These are phyloP conservation scores for Zoroaster sp. DNA, from an alignment of 53 echinoderm and acorn worm genomes.

Conservation along the genomic window DNA sequence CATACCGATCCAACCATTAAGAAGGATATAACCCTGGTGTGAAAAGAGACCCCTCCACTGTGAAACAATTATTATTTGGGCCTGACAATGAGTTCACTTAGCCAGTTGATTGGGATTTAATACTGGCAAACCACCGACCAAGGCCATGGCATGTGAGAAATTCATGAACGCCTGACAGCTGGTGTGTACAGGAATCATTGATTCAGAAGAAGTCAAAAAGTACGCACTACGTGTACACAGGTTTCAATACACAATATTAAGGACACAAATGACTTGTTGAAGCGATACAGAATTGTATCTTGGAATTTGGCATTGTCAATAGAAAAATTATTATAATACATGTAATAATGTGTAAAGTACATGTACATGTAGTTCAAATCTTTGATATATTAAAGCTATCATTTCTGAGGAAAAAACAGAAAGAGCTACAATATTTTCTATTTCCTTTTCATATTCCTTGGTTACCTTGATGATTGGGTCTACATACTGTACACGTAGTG, in stretches of 20 bases:
- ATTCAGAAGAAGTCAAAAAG: conserved; percentile 20
- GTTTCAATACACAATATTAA: not conserved
- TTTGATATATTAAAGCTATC: too few species aligned
- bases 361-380: too few species aligned
- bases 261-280: not conserved
- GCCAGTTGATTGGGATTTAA: conserved; percentile 41
- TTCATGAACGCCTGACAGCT: conserved; percentile 10
- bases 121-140: conserved; percentile 15
- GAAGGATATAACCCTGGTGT: conserved; percentile 10
- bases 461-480: too few species aligned
- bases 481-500: too few species aligned
- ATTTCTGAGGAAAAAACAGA: too few species aligned
- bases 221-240: not conserved
- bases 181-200: conserved; percentile 6
- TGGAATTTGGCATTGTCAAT: too few species aligned
- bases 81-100: conserved; percentile 18
- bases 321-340: too few species aligned
- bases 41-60: conserved; percentile 22
- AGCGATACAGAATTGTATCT: not conserved
- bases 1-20: conserved; percentile 2
- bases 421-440: too few species aligned
- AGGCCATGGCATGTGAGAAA: conserved; percentile 41
- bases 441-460: too few species aligned
- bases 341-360: too few species aligned
- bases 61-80: conserved; percentile 45